phyloP scores from a whole-genome alignment of 2,113 vertebrate genomes.

The Loxodonta africana region DNA sequence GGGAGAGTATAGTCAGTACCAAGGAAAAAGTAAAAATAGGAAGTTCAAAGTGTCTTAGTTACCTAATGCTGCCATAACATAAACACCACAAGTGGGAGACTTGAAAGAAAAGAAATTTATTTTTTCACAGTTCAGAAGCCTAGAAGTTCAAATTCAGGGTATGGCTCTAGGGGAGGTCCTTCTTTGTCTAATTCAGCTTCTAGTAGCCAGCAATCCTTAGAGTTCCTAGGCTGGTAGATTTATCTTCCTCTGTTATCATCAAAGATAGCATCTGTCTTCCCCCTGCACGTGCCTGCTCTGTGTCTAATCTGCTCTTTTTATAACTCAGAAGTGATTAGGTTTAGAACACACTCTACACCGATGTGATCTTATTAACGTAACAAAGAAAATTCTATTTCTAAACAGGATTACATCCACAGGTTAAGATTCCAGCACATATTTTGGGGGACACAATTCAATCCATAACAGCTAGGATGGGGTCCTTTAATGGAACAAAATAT shows the following conservation, averaged over 20 bases:
- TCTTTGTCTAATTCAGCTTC: background rate
- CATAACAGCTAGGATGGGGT: background rate
- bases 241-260: background rate
- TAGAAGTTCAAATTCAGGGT: background rate
- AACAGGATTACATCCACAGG: too few relatives aligned
- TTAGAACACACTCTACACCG: background rate
- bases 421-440: background rate
- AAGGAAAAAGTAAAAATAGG: background rate
- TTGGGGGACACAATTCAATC: background rate
- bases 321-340: background rate
- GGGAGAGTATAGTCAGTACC: background rate
- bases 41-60: too few relatives aligned
- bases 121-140: too few relatives aligned
- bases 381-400: too few relatives aligned
- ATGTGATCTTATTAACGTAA: too few relatives aligned
- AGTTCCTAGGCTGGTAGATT: background rate
- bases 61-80: too few relatives aligned
- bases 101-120: too few relatives aligned
- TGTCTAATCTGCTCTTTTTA: background rate
- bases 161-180: too few relatives aligned
- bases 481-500: constrained; percentile 15
- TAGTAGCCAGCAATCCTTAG: background rate
- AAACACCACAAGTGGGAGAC: too few relatives aligned
- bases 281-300: too few relatives aligned
- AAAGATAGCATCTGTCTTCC: too few relatives aligned